Percentiles rank a stretch among this genome's conserved stretches.
Conservation (phyloP, 1,140 invertebrate genomes). For the Heliothis subflexa region DNA sequence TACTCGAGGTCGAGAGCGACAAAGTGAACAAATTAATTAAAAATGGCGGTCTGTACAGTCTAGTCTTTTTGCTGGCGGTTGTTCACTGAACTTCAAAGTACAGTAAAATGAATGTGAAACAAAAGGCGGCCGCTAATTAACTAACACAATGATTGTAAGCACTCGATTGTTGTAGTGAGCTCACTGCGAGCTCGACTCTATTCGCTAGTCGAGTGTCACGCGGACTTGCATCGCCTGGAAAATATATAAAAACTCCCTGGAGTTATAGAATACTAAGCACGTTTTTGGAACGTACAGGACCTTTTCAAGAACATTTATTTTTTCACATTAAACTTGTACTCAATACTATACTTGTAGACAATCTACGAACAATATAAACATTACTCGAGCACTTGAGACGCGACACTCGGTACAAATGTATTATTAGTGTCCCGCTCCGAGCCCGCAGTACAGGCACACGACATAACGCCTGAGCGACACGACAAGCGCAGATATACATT, state of each 20-base stretch:
- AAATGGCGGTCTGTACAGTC: neutral
- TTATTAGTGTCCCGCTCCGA: neutral
- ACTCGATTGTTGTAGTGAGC: neutral
- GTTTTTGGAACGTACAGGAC: too few species aligned
- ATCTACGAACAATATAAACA: neutral
- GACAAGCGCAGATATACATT: neutral
- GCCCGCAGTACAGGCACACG: neutral
- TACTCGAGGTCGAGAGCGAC: too few species aligned
- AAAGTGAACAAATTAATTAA: neutral
- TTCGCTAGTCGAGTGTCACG: too few species aligned
- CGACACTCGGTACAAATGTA: neutral
- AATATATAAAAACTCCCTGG: too few species aligned
- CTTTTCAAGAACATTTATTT: too few species aligned
- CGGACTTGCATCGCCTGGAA: too few species aligned
- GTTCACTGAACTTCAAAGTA: neutral
- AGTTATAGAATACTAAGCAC: too few species aligned
- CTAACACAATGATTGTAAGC: constrained; percentile 3
- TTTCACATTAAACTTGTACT: too few species aligned
- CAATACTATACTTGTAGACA: too few species aligned
- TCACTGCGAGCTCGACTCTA: too few species aligned
- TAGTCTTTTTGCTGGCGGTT: neutral
- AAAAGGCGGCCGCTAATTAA: neutral
- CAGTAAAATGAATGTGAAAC: neutral
- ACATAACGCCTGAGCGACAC: constrained; percentile 3
- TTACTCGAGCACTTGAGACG: neutral